Base-by-base conservation (phyloP, 2,797 vertebrate species). In the Silurus lanzhouensis region DNA sequence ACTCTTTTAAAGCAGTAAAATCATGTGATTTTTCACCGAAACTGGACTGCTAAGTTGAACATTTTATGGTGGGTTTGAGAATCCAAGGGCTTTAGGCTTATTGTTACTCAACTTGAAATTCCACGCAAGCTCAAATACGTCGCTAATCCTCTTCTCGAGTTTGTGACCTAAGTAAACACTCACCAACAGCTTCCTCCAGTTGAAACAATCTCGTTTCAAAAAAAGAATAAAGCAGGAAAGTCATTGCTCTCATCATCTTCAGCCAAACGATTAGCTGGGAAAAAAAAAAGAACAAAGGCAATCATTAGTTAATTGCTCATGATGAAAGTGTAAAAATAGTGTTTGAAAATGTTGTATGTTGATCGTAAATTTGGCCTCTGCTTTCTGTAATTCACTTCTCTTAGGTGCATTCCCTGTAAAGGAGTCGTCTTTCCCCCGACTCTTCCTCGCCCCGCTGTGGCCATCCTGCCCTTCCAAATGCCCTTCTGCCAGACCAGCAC, bases 371-470 rank as follows among this genome's bases (percentile, higher is more conserved):
- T 38, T 2, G 4, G 38, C 38, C 0, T 83, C 14, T 72, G 57
- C 52, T 77, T 38, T 84, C 9, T 64, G 3, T 57, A 46, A 52
- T 52, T 52, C 48, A 52, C 48, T 52, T 10, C 48, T 52, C 48
- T 55, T 93, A 99, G 98, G 94, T 99, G 98, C 85, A 97, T 99
- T 86, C 98, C 97, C 0, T 99, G 98, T 87, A 99, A 99, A 95
- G 97, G 98, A 83, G 95, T 98, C 44, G 93, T 96, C 0, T 99
- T 97, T 84, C 98, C 98, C 17, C 96, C 98, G 25, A 99, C 98
- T 0, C 95, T 99, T 58, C 98, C 98, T 48, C 95, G 98, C 17
- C 98, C 98, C 2, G 97, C 97, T 0, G 96, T 99, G 67, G 96
- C 95, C 19, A 90, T 99, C 89, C 91, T 99, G 83, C 90, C 97